phyloP scores from a whole-genome alignment of 2,888 invertebrate species.

The Macaria liturata region DNA sequence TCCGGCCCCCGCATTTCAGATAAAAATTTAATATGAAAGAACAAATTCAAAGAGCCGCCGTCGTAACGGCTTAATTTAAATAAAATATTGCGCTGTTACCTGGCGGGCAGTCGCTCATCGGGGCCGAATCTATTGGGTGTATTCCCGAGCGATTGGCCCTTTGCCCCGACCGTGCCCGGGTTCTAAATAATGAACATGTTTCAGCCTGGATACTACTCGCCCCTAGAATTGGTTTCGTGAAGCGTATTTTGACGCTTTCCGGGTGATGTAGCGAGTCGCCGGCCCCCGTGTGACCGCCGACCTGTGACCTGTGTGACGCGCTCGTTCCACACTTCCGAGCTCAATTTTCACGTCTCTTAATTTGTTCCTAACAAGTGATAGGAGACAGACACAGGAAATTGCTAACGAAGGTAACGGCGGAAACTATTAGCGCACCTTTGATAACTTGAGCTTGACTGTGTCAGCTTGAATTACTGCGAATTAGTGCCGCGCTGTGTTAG shows the following conservation, averaged over 20 bases:
- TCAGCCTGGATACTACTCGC: conserved; percentile 52
- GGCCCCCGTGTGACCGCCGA: conserved; percentile 42
- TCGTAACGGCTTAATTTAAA: conserved; percentile 61
- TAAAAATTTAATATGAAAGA: conserved; percentile 48
- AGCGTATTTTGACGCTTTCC: conserved; percentile 66
- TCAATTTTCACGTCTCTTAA: conserved; percentile 40
- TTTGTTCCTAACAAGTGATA: conserved; percentile 35
- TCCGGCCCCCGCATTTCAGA: conserved; percentile 21
- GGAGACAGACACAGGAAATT: conserved; percentile 38
- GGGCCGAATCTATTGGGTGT: conserved; percentile 60
- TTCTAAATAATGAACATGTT: conserved; percentile 74
- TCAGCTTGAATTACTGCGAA: conserved; percentile 24
- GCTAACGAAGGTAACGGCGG: conserved; percentile 38
- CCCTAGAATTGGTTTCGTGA: conserved; percentile 69
- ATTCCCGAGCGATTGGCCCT: conserved; percentile 62
- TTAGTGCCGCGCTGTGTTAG: conserved; percentile 1
- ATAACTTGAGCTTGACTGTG: conserved; percentile 22
- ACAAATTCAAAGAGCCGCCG: conserved; percentile 55
- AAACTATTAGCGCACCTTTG: conserved; percentile 39
- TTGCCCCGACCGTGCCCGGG: conserved; percentile 49
- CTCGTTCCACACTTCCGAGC: conserved; percentile 33
- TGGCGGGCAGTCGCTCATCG: conserved; percentile 57
- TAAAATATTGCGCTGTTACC: conserved; percentile 66
- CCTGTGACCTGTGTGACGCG: conserved; percentile 42
- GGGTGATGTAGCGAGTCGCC: conserved; percentile 57